Percentiles rank a stretch among this genome's conserved stretches.
Evolutionary conservation across 2,113 vertebrate genomes (phyloP).

Genomic region (Notarius quadriscutis): DNA sequence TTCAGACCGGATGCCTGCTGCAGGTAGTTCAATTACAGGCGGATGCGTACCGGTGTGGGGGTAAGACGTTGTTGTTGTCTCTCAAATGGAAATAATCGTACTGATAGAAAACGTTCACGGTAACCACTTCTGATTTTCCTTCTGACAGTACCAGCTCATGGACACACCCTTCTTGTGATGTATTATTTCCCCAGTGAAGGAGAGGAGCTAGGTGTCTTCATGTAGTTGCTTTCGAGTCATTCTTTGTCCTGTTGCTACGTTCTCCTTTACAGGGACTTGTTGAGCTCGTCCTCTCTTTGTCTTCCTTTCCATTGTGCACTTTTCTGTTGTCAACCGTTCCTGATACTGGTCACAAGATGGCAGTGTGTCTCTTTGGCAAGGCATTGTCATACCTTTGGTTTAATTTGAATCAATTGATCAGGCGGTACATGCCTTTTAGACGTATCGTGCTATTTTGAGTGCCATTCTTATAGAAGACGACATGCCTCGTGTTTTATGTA

Average conservation of each 20-base stretch:
- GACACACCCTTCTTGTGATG: neutral
- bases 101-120: too few species aligned
- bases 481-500: neutral
- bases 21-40: neutral
- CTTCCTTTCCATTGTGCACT: constrained; percentile 11
- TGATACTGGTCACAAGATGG: constrained; percentile 47
- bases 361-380: constrained; percentile 47
- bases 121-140: neutral
- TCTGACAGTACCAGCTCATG: neutral
- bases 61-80: neutral
- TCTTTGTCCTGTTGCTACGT: neutral
- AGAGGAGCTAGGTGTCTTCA: neutral
- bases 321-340: neutral
- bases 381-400: neutral
- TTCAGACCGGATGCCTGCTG: constrained; percentile 13
- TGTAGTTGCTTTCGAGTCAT: neutral
- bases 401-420: constrained; percentile 14
- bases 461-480: neutral
- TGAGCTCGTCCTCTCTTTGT: neutral
- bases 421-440: neutral
- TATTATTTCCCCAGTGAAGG: neutral
- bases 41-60: neutral
- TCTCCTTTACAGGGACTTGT: constrained; percentile 29
- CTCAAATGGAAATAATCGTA: neutral
- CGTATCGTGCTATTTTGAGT: neutral